Evolutionary conservation across 2,888 invertebrate genomes (phyloP).

Genomic region (Stenodema calcarata): DNA sequence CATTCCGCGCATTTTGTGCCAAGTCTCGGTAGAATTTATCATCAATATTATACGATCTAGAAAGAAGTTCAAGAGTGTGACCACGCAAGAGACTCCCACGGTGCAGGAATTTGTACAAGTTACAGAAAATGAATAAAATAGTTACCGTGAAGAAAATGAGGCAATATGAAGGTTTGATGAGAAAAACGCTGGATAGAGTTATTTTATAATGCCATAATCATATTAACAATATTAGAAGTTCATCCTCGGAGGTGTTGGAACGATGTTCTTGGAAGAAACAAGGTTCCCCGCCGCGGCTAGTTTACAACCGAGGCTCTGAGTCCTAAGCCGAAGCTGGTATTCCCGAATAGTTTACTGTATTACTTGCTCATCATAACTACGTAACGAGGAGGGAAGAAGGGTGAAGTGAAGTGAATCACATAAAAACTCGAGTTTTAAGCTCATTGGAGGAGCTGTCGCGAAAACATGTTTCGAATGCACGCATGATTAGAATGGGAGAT

Average conservation of each 20-base stretch:
- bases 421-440: background rate
- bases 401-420: background rate
- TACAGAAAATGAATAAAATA: background rate
- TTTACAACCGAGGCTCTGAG: background rate
- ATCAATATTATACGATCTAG: too few relatives aligned
- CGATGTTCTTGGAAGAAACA: background rate
- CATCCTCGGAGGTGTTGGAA: slow-evolving; percentile 17
- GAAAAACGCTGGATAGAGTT: background rate
- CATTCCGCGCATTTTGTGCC: too few relatives aligned
- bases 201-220: background rate
- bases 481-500: background rate
- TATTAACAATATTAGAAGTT: slow-evolving; percentile 20
- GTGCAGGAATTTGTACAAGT: too few relatives aligned
- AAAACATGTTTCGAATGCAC: background rate
- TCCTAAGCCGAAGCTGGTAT: background rate
- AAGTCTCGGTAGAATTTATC: too few relatives aligned
- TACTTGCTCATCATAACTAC: background rate
- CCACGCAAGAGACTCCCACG: too few relatives aligned
- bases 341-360: background rate
- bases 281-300: slow-evolving; percentile 6
- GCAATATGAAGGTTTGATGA: background rate
- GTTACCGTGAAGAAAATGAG: background rate
- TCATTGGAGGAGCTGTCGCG: background rate
- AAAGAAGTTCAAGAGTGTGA: too few relatives aligned
- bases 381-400: background rate